A percentile compares a stretch with the other conserved stretches of the same genome.
These are phyloP conservation scores for Rhineura floridana DNA, from an alignment of 2,113 vertebrate species.

Conservation along the genomic window DNA sequence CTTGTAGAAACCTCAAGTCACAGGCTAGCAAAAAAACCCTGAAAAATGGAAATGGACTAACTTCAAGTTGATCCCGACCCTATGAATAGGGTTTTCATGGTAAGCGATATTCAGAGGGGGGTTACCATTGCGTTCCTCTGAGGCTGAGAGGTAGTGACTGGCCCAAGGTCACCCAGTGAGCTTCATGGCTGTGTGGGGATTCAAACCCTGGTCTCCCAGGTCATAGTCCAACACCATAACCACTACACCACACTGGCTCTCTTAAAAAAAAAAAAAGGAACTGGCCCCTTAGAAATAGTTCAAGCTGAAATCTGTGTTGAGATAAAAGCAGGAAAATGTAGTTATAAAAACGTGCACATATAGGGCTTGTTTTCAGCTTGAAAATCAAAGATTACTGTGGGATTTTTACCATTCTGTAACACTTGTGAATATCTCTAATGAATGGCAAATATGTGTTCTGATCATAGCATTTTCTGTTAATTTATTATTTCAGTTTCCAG, in stretches of 20 bases:
- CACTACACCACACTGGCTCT: too few species aligned
- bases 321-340: slow-evolving; percentile 1
- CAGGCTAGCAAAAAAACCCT: neutral
- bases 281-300: slow-evolving; percentile 31
- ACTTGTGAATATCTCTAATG: neutral
- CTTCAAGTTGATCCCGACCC: too few species aligned
- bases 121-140: too few species aligned
- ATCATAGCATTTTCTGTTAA: neutral
- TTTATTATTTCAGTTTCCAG: neutral
- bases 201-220: too few species aligned
- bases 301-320: neutral
- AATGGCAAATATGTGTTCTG: neutral
- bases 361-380: neutral
- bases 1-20: slow-evolving; percentile 13
- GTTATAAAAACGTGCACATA: neutral
- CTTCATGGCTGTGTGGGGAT: too few species aligned
- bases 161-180: too few species aligned
- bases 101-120: too few species aligned
- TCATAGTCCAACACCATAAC: too few species aligned
- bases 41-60: too few species aligned
- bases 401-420: neutral
- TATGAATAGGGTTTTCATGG: too few species aligned
- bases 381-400: neutral
- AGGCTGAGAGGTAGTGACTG: too few species aligned
- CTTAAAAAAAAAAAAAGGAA: too few species aligned